Evolutionary conservation across 53 echinoderm and acorn worm species (phyloP), one percentile per base, ranked within the genome.

Genomic region (Holothuria scabra): DNA sequence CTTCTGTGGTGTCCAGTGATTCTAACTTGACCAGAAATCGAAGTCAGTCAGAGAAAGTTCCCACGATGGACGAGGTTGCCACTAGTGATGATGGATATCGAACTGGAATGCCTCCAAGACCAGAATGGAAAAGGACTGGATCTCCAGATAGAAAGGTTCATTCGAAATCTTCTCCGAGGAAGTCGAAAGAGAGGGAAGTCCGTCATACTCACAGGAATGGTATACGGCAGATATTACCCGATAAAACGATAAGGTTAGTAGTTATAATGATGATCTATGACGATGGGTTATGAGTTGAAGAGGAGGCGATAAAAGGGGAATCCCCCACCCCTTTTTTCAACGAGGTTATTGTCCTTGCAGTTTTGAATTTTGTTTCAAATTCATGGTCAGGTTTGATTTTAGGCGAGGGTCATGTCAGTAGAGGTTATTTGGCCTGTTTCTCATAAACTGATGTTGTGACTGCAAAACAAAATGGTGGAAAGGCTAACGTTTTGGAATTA

Each of bases 91-190:
- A 62, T 11, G 63, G 44, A 37, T 48, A 12, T 48, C 22, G 23
- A 35, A 12, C 24, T 10, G 81, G 81, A 20, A 91, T 91, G 91
- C 91, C 91, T 23, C 87, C 55, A 23, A 60, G 91, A 21, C 62
- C 68, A 7, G 81, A 85, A 14, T 87, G 91, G 91, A 91, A 81
- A 65, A 69, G 85, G 28, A 49, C 29, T 28, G 29, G 20, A 4
- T 52, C 79, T 22, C 67, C 67, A 25, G 87, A 87, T 28, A 29
- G 66, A 52, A 79, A 64, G 25, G 59, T 24, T 22, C 49, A 64
- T 62, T 46, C 59, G 10, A 83, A 83, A 19, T 60, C 61, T 8
- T 30, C 67, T 19, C 67, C 34, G 26, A 66, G 12, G 5, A 66
- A 8, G 9, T 19, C 26, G 18, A 81, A 30, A 12, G 30, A 46